phyloP scores from a whole-genome alignment of 1,140 invertebrate genomes.

The Drosophila paulistorum region DNA sequence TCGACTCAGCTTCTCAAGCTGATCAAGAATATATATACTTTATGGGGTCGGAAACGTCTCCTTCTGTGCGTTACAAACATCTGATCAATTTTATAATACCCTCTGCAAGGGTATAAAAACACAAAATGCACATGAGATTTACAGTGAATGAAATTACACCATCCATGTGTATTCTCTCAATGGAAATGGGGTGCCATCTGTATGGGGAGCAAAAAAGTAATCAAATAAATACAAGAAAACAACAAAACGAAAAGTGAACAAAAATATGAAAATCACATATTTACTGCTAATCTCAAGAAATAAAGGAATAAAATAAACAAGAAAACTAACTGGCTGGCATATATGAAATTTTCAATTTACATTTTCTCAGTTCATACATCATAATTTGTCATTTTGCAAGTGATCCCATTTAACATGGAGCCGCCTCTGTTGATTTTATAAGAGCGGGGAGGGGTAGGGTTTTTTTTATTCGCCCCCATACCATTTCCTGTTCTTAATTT shows the following conservation, averaged over 20 bases:
- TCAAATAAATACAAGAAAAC: constrained; percentile 1
- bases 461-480: constrained; percentile 2
- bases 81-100: no score
- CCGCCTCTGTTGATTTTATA: neutral
- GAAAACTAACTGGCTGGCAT: neutral
- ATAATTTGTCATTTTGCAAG: constrained; percentile 24
- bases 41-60: no score
- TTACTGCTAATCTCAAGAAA: constrained; percentile 9
- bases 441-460: no score
- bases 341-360: constrained; percentile 9
- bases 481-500: constrained; percentile 35
- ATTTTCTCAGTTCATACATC: constrained; percentile 24
- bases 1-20: no score
- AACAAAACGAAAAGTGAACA: no score
- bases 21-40: no score
- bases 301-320: neutral
- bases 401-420: constrained; percentile 1
- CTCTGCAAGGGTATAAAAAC: no score
- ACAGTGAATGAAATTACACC: constrained; percentile 44
- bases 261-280: neutral
- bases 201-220: constrained; percentile 21
- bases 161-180: neutral
- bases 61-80: no score
- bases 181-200: constrained; percentile 2
- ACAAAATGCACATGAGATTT: constrained; percentile 39